Conservation (phyloP, 2,797 vertebrate species). For the Coranthus polyacanthus region DNA sequence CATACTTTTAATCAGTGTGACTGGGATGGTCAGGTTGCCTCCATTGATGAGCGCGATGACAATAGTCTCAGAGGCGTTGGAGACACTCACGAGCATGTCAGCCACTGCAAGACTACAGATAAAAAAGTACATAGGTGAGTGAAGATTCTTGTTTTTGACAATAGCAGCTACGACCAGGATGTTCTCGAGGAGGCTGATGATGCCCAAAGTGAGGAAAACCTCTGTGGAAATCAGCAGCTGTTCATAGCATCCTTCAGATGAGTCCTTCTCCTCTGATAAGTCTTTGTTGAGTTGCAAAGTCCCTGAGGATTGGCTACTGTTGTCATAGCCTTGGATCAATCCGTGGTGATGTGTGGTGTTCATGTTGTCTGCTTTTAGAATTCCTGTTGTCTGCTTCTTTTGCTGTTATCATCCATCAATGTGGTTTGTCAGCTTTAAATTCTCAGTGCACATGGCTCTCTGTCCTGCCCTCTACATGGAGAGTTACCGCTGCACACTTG, state of each 20-base stretch:
- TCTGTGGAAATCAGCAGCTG: constrained; percentile 94
- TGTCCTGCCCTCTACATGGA: neutral
- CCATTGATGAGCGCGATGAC: constrained; percentile 91
- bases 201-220: constrained; percentile 93
- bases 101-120: constrained; percentile 96
- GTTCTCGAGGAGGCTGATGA: constrained; percentile 94
- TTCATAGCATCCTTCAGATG: constrained; percentile 83
- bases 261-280: constrained; percentile 69
- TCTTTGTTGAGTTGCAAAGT: constrained; percentile 66
- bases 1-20: constrained; percentile 88
- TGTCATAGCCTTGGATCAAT: constrained; percentile 75
- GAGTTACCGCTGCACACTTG: too few relatives aligned
- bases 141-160: constrained; percentile 95
- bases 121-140: constrained; percentile 98
- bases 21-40: constrained; percentile 83
- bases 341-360: constrained; percentile 84
- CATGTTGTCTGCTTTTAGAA: constrained; percentile 74
- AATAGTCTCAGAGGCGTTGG: constrained; percentile 94
- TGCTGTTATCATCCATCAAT: constrained; percentile 15
- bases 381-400: constrained; percentile 3
- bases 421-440: neutral
- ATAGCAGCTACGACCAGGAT: constrained; percentile 93
- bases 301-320: constrained; percentile 83
- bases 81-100: constrained; percentile 95
- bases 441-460: constrained; percentile 3